Conservation (phyloP, 2,888 invertebrate species). For the Conistra vaccinii region DNA sequence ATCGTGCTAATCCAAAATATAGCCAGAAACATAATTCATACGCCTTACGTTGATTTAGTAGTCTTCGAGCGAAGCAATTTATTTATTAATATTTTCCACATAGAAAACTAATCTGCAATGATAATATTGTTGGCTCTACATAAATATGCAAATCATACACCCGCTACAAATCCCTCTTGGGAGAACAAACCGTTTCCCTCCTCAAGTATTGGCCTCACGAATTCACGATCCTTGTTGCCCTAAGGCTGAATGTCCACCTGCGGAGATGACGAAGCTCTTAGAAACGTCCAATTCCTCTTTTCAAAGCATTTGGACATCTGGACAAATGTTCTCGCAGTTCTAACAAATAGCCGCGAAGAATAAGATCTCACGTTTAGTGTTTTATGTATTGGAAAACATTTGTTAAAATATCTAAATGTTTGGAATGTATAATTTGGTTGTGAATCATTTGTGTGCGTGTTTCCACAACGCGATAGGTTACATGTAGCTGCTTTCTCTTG, state of each 20-base stretch:
- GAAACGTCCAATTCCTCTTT: conserved; percentile 36
- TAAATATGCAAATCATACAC: conserved; percentile 76
- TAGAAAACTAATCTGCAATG: conserved; percentile 70
- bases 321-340: conserved; percentile 41
- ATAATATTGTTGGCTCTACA: conserved; percentile 71
- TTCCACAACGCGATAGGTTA: conserved; percentile 19
- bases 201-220: conserved; percentile 73
- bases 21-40: conserved; percentile 34
- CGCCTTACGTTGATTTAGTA: conserved; percentile 23
- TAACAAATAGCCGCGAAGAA: conserved; percentile 21
- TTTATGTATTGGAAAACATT: conserved; percentile 22
- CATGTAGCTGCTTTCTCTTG: conserved; percentile 36
- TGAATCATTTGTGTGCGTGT: conserved; percentile 32
- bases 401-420: conserved; percentile 38
- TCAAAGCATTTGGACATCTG: conserved; percentile 32
- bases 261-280: conserved; percentile 59
- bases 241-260: conserved; percentile 71
- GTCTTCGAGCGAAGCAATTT: conserved; percentile 44
- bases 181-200: conserved; percentile 69
- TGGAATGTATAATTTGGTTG: conserved; percentile 43
- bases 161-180: conserved; percentile 73
- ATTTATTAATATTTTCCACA: conserved; percentile 60
- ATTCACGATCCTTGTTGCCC: conserved; percentile 67
- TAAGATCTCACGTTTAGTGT: conserved; percentile 15
- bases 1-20: conserved; percentile 29